These are phyloP conservation scores for Halichondria panicea DNA, from an alignment of 37 sponge, comb jelly and placozoan species.

Conservation along the genomic window DNA sequence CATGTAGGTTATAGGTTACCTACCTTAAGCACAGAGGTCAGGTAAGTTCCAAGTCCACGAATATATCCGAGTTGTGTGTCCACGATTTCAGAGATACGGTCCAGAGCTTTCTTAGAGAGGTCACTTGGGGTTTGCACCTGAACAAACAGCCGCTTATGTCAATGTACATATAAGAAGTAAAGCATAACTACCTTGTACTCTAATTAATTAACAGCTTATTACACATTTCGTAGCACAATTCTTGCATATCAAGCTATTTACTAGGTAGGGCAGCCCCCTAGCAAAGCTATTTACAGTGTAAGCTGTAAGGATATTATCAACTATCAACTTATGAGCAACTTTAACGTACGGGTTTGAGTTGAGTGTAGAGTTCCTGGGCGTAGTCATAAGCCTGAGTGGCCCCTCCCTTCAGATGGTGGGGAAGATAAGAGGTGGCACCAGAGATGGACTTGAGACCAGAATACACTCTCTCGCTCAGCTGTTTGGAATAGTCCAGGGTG, in stretches of 20 bases:
- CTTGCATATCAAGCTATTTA: too few species aligned
- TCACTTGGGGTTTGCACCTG: constrained; percentile 56
- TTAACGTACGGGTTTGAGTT: constrained; percentile 44
- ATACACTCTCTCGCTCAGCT: constrained; percentile 40
- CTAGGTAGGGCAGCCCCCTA: too few species aligned
- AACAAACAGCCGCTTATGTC: too few species aligned
- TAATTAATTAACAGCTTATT: too few species aligned
- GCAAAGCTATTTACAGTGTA: too few species aligned
- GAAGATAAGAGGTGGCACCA: constrained; percentile 35
- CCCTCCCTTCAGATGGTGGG: constrained; percentile 44
- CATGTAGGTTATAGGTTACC: too few species aligned
- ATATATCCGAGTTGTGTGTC: constrained; percentile 57
- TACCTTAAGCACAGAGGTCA: constrained; percentile 36
- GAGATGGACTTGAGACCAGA: constrained; percentile 41
- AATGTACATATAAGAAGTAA: too few species aligned
- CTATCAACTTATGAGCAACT: too few species aligned
- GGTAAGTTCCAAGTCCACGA: constrained; percentile 42
- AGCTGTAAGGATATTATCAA: too few species aligned
- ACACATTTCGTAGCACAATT: too few species aligned
- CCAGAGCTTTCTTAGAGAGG: constrained; percentile 35
- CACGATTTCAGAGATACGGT: constrained; percentile 36
- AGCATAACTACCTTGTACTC: too few species aligned
- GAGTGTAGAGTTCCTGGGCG: constrained; percentile 50
- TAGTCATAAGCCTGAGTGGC: constrained; percentile 38
- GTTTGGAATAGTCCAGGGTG: constrained; percentile 51